A percentile compares a stretch with the other conserved stretches of the same genome.
Evolutionary conservation across 35 echinoderm and acorn worm species (phyloP).

Genomic region (Ptychodera flava): DNA sequence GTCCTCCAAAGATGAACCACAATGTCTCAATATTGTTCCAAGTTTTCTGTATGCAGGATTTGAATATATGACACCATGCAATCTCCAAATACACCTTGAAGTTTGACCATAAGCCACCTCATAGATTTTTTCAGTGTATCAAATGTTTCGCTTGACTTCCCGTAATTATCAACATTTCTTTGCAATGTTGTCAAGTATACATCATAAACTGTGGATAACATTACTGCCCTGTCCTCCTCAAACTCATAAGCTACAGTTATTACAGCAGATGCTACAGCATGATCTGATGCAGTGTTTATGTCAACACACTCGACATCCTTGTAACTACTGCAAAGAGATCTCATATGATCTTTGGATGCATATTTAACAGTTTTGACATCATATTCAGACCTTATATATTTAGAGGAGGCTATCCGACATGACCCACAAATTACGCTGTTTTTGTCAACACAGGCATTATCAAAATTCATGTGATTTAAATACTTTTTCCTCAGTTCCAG

Average conservation of each 20-base stretch:
- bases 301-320: background rate
- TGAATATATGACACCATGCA: background rate
- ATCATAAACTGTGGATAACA: background rate
- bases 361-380: too few species aligned
- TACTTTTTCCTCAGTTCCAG: too few species aligned
- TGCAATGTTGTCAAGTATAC: background rate
- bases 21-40: background rate
- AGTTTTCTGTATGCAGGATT: background rate
- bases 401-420: too few species aligned
- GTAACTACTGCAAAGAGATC: background rate
- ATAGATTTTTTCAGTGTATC: background rate
- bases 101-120: background rate
- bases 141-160: background rate
- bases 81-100: background rate
- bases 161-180: background rate
- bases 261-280: background rate
- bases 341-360: too few species aligned
- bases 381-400: too few species aligned
- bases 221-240: background rate
- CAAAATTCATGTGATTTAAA: too few species aligned
- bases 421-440: too few species aligned
- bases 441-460: too few species aligned
- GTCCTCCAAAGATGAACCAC: background rate
- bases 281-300: background rate
- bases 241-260: background rate